Conservation (phyloP, 2,888 invertebrate genomes). For the Dryomyza anilis region DNA sequence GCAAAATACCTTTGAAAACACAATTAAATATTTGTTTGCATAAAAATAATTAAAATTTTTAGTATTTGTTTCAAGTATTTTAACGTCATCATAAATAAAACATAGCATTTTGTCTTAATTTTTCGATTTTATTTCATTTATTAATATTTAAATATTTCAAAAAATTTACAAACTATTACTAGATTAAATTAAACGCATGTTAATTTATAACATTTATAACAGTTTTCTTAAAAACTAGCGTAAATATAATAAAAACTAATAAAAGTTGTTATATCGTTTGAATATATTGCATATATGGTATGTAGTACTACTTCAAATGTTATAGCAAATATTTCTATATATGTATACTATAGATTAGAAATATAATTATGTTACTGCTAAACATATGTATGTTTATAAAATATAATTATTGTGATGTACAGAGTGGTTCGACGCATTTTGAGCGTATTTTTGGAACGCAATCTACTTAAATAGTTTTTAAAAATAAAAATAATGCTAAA, state of each 20-base stretch:
- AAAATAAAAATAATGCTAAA: no score
- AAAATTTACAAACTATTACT: conserved; percentile 17
- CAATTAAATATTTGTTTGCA: no score
- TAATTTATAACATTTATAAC: conserved; percentile 53
- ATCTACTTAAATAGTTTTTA: no score
- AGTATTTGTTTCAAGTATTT: no score
- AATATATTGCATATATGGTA: not conserved
- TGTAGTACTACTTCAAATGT: not conserved
- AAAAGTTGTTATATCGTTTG: not conserved
- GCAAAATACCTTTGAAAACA: no score
- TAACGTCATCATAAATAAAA: no score
- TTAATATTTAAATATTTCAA: conserved; percentile 11
- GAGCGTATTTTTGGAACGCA: no score
- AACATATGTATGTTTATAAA: no score
- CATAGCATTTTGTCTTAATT: no score
- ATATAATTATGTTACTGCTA: not conserved
- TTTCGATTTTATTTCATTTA: not conserved
- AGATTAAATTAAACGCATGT: conserved; percentile 14
- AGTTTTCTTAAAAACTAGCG: conserved; percentile 34
- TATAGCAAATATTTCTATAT: not conserved
- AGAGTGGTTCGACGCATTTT: conserved; percentile 14
- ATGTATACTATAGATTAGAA: not conserved
- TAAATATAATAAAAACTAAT: conserved; percentile 12
- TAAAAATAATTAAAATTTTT: no score
- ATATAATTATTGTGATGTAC: conserved; percentile 20